Evolutionary conservation across 2,113 vertebrate species (phyloP).

Genomic region (Puffinus mauretanicus): DNA sequence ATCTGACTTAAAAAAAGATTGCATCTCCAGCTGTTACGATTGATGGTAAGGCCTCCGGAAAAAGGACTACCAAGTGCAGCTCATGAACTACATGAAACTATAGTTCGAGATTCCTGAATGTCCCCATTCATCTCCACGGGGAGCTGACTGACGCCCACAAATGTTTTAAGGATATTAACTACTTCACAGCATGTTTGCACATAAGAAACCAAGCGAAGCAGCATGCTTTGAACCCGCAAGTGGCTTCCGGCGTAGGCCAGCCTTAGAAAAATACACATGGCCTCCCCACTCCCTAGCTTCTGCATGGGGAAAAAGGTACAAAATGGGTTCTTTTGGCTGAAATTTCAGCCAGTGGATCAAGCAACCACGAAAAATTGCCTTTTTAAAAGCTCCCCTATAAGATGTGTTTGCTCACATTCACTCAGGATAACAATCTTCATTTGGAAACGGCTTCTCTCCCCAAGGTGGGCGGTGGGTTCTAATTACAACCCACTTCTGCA

Average conservation of each 20-base stretch:
- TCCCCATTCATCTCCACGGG: slow-evolving; percentile 15
- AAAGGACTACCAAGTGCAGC: background rate
- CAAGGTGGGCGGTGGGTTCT: background rate
- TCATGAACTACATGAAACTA: background rate
- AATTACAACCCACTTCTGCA: background rate
- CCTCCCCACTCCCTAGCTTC: background rate
- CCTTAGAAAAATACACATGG: background rate
- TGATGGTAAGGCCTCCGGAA: background rate
- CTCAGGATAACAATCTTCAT: background rate
- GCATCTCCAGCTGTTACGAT: background rate
- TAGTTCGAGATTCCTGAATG: background rate
- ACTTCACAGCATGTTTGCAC: background rate
- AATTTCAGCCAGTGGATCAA: background rate
- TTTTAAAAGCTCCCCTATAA: background rate
- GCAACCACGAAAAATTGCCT: background rate
- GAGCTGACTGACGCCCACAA: slow-evolving; percentile 10
- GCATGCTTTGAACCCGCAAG: background rate
- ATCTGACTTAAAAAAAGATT: background rate
- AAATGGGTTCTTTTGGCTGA: background rate
- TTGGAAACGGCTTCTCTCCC: background rate
- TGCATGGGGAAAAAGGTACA: background rate
- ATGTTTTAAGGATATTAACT: background rate
- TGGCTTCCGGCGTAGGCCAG: background rate
- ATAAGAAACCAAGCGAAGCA: background rate
- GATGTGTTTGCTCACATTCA: background rate